These are phyloP conservation scores for Actinostola sp. DNA, from an alignment of 92 coral and sea anemone genomes.

Conservation along the genomic window DNA sequence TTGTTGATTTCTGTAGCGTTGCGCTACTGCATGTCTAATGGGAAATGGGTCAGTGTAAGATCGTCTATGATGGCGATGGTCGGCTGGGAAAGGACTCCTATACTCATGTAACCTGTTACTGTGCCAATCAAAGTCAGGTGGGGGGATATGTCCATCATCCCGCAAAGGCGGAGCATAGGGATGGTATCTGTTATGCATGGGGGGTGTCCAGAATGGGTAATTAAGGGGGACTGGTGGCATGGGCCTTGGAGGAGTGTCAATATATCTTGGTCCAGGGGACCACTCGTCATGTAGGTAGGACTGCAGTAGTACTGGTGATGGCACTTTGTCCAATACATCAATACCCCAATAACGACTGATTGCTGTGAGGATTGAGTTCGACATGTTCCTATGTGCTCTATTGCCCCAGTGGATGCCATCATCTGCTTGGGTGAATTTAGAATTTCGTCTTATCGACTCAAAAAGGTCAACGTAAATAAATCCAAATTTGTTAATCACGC, in stretches of 20 bases:
- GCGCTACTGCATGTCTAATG: too few species aligned
- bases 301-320: not conserved
- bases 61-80: not conserved
- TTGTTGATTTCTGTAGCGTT: not conserved
- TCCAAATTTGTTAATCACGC: constrained; percentile 17
- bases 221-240: too few species aligned
- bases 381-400: constrained; percentile 84
- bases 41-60: constrained; percentile 9
- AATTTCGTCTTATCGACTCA: constrained; percentile 32
- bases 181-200: too few species aligned
- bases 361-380: constrained; percentile 70
- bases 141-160: too few species aligned
- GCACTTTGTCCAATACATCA: not conserved
- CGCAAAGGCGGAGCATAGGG: too few species aligned
- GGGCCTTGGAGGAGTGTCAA: too few species aligned
- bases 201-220: too few species aligned
- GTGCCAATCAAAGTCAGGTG: too few species aligned
- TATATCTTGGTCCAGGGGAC: too few species aligned
- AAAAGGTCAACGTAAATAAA: constrained; percentile 68
- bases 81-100: not conserved
- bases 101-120: too few species aligned
- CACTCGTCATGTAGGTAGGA: too few species aligned
- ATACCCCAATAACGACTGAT: constrained; percentile 60
- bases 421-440: constrained; percentile 62
- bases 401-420: constrained; percentile 96